These are phyloP conservation scores for Acanthaster planci DNA, from an alignment of 35 echinoderm and acorn worm species.

Conservation along the genomic window DNA sequence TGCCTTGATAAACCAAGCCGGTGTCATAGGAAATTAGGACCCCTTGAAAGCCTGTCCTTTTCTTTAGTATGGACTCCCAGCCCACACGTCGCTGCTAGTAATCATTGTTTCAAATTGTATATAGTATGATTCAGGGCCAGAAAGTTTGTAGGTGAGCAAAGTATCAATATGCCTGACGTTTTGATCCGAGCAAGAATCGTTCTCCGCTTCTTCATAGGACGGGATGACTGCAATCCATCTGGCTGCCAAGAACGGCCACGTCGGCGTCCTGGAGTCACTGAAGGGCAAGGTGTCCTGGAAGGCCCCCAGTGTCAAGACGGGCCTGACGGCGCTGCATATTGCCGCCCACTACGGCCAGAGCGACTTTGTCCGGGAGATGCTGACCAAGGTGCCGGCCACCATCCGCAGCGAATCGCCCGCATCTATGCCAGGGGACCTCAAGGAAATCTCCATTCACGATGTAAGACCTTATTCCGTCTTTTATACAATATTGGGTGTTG, in stretches of 20 bases:
- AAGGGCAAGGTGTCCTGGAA: slow-evolving; percentile 89
- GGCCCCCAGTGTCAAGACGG: slow-evolving; percentile 86
- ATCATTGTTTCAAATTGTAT: too few species aligned
- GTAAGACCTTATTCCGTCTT: slow-evolving; percentile 45
- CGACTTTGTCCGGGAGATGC: slow-evolving; percentile 96
- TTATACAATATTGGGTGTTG: too few species aligned
- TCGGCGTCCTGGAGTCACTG: slow-evolving; percentile 74
- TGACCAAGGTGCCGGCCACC: slow-evolving; percentile 81
- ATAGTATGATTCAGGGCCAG: too few species aligned
- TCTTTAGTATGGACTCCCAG: too few species aligned
- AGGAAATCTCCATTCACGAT: slow-evolving; percentile 70
- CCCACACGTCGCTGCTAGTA: too few species aligned
- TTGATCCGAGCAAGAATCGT: too few species aligned
- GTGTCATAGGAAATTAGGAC: too few species aligned
- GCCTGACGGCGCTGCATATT: slow-evolving; percentile 88
- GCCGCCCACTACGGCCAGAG: slow-evolving; percentile 92
- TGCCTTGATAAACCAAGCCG: not conserved
- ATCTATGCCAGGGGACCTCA: slow-evolving; percentile 44
- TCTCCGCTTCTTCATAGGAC: slow-evolving; percentile 49
- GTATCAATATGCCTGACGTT: too few species aligned
- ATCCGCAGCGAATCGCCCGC: slow-evolving; percentile 73
- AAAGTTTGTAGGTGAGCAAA: too few species aligned
- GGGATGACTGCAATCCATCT: slow-evolving; percentile 97
- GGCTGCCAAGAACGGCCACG: slow-evolving; percentile 81
- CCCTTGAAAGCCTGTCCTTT: too few species aligned